phyloP scores from a whole-genome alignment of 2,797 vertebrate genomes.

The Nannoperca obscura region DNA sequence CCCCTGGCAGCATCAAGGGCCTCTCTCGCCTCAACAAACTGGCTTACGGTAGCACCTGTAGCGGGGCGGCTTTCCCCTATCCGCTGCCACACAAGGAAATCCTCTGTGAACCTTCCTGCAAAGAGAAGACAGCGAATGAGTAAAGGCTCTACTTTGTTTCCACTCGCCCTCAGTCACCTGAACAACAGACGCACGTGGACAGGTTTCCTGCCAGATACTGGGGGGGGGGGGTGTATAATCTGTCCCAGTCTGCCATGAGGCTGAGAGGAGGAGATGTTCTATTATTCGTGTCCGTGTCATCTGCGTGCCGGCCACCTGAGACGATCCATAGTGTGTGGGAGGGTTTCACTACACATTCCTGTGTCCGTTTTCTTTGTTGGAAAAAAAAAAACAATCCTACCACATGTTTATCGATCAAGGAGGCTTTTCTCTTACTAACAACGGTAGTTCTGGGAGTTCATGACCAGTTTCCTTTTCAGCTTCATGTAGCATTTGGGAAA shows the following conservation, averaged over 20 bases:
- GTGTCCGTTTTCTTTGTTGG: conserved; percentile 19
- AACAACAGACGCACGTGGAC: conserved; percentile 54
- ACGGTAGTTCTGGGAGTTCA: conserved; percentile 21
- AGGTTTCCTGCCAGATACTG: conserved; percentile 47
- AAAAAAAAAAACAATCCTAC: conserved; percentile 10
- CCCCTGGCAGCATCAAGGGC: conserved; percentile 98
- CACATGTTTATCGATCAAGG: conserved; percentile 23
- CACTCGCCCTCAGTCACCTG: conserved; percentile 29
- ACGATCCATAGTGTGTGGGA: conserved; percentile 32
- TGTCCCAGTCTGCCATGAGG: conserved; percentile 46
- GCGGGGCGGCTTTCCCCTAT: conserved; percentile 93
- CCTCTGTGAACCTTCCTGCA: conserved; percentile 89
- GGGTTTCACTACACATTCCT: conserved; percentile 31
- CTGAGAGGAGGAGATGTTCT: conserved; percentile 52
- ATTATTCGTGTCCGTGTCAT: conserved; percentile 67
- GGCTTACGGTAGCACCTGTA: conserved; percentile 90
- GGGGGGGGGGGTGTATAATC: conserved; percentile 36
- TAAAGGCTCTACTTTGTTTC: conserved; percentile 63
- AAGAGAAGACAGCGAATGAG: conserved; percentile 90
- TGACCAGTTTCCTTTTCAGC: conserved; percentile 1
- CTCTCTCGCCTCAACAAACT: conserved; percentile 96
- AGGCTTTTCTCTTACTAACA: conserved; percentile 31
- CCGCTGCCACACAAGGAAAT: conserved; percentile 91
- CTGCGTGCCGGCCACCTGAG: conserved; percentile 72
- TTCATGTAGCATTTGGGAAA: conserved; percentile 58